Base-by-base conservation (phyloP, 2,888 invertebrate genomes). In the Drosophila helvetica region DNA sequence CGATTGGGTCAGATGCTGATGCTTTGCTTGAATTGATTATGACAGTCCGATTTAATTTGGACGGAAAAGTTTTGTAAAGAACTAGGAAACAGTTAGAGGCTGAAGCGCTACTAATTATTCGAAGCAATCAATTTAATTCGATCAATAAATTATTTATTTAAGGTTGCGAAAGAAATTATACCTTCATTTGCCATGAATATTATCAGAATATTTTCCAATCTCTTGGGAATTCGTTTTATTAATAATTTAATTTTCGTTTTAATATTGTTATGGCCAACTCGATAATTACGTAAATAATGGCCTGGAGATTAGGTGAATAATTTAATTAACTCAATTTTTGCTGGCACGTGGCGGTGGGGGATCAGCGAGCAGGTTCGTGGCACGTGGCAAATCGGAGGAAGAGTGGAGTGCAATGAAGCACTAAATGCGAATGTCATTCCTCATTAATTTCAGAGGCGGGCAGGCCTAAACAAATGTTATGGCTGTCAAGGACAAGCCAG, bases 381-480 rank as follows among this genome's bases (percentile, higher is more conserved):
- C 66, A 67, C 42, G 51, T 43, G 73, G 64, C 73, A 54, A 64
- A 52, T 72, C 55, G 47, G 42, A 42, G 42, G 27, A 33, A 6
- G 51, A 50, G 33, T 10, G 42, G 6, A 42, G 30, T 55, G 74
- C 74, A 74, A 17, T 74, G 38, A 58, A 45, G 45, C 58, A 53
- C 54, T 47, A 74, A 74, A 74, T 45, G 52, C 38, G 53, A 62
- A 67, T 74, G 74, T 74, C 74, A 74, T 56, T 74, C 55, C 56
- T 57, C 47, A 52, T 73, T 73, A 57, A 50, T 48, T 51, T 54
- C 30, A 17, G 27, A 22, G 38, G 45, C 57, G 30, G 15, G 30
- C 56, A 43, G 19, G 30, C 19, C 57, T 15, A 53, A 53, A 55
- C 38, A 73, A 74, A 74, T 74, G 66, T 66, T 73, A 30, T 67